Base-by-base conservation (phyloP, 2,113 vertebrate species). In the Stictonetta naevosa region DNA sequence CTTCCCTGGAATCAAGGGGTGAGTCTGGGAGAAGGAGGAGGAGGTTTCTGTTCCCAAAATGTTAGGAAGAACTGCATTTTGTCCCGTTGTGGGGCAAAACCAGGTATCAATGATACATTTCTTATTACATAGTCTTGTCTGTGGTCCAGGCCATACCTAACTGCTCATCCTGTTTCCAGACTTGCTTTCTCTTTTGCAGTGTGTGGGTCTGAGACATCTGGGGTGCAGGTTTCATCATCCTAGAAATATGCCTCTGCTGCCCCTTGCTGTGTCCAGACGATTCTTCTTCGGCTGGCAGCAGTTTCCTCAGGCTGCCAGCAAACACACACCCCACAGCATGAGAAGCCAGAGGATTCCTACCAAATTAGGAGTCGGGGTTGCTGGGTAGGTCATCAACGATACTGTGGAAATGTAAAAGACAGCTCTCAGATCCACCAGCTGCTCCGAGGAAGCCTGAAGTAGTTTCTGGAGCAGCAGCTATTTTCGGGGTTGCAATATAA, bases 261-360 rank as follows among this genome's bases (percentile, higher is more conserved):
- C 29, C 62, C 58, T 78, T 82, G 79, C 86, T 53, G 73, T 68
- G 46, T 66, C 75, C 90, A 74, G 88, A 13, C 18, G 58, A 31
- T 81, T 92, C 72, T n/a, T 64, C 48, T 48, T 48, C 64, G 64
- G 56, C 85, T 74, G 76, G 75, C 85, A 88, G 79, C 69, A 13
- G 44, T 62, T 86, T 88, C 83, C 73, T 86, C 2, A 5, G 34
- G 66, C 77, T 93, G 56, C 42, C 62, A 71, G 83, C 59, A 93
- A 88, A 64, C 63, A 94, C 8, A 12, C n/a, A 80, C 40, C 63
- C 40, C 60, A 29, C 36, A 29, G 78, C 85, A 94, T 69, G 63
- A 94, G 90, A 95, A 92, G 68, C 66, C 73, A 89, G 88, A 59
- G 83, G 52, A 72, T 86, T 52, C 66, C 93, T 96, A 92, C 96